Percentiles rank a stretch among this genome's conserved stretches.
Evolutionary conservation across 2,797 vertebrate species (phyloP).

Genomic region (Cottoperca gobio): DNA sequence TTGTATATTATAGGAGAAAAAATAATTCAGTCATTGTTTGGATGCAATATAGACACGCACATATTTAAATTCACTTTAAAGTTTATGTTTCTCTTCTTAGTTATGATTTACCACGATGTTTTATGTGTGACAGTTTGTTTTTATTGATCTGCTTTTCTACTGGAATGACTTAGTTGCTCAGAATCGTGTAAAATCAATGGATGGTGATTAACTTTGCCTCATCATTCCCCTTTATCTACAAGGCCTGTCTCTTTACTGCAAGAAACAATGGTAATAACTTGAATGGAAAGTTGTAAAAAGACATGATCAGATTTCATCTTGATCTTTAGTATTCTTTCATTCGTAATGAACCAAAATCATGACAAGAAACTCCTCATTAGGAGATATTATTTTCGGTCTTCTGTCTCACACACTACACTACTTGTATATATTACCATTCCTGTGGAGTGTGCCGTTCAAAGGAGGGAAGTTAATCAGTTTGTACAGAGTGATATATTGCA

Average conservation of each 20-base stretch:
- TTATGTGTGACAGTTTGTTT: conserved; percentile 15
- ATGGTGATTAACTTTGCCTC: conserved; percentile 47
- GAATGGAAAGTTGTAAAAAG: conserved; percentile 7
- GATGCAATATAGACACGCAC: background rate
- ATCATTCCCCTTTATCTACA: conserved; percentile 28
- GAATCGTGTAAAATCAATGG: conserved; percentile 41
- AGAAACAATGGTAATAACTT: conserved; percentile 19
- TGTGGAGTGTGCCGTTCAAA: conserved; percentile 7
- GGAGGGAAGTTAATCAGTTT: conserved; percentile 39
- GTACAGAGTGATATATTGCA: conserved; percentile 27
- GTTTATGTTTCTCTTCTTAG: conserved; percentile 15
- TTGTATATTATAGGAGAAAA: conserved; percentile 12
- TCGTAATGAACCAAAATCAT: conserved; percentile 7
- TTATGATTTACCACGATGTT: conserved; percentile 22
- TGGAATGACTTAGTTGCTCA: conserved; percentile 13
- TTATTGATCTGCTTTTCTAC: conserved; percentile 42
- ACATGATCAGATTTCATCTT: conserved; percentile 25
- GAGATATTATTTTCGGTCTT: background rate
- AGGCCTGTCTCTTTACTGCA: conserved; percentile 21
- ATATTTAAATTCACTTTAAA: conserved; percentile 25
- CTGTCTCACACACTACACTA: background rate
- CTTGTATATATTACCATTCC: conserved; percentile 6
- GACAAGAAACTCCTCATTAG: background rate
- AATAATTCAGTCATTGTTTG: conserved; percentile 5
- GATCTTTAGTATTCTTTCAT: conserved; percentile 2